phyloP scores from a whole-genome alignment of 2,797 vertebrate genomes.

The Amblyopsis hoosieri region DNA sequence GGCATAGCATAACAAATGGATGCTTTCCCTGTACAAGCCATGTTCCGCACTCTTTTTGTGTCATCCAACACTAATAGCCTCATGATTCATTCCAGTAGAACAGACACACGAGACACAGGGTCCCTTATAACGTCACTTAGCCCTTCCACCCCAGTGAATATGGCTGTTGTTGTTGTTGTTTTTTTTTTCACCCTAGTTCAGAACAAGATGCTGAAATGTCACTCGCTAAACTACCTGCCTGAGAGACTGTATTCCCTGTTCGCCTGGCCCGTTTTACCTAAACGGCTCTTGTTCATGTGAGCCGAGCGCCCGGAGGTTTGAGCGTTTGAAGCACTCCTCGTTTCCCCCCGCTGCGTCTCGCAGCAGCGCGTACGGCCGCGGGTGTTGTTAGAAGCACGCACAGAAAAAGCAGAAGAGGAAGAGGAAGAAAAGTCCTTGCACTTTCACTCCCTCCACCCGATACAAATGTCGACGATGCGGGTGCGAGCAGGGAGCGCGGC shows the following conservation, averaged over 20 bases:
- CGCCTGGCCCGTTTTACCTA: conserved; percentile 55
- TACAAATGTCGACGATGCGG: conserved; percentile 75
- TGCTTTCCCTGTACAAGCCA: conserved; percentile 4
- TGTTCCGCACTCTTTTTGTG: background rate
- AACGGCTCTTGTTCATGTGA: conserved; percentile 56
- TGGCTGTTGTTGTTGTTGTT: conserved; percentile 9
- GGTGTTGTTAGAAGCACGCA: conserved; percentile 32
- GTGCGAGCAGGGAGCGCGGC: conserved; percentile 62
- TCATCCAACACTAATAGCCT: background rate
- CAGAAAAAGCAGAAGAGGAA: background rate
- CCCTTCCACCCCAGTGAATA: conserved; percentile 21
- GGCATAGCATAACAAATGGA: conserved; percentile 28
- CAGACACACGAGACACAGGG: background rate
- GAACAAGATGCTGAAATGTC: conserved; percentile 51
- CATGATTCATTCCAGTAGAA: conserved; percentile 14
- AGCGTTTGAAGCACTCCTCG: conserved; percentile 63
- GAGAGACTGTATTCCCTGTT: conserved; percentile 61
- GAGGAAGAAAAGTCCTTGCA: conserved; percentile 40
- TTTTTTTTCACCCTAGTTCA: conserved; percentile 44
- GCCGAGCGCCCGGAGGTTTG: conserved; percentile 54
- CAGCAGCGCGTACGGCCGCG: conserved; percentile 50
- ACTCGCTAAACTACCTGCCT: conserved; percentile 54
- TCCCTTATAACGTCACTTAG: conserved; percentile 12
- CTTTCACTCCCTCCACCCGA: conserved; percentile 64
- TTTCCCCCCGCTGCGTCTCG: conserved; percentile 66